phyloP scores from a whole-genome alignment of 1,140 invertebrate genomes.

The Elysia chlorotica region DNA sequence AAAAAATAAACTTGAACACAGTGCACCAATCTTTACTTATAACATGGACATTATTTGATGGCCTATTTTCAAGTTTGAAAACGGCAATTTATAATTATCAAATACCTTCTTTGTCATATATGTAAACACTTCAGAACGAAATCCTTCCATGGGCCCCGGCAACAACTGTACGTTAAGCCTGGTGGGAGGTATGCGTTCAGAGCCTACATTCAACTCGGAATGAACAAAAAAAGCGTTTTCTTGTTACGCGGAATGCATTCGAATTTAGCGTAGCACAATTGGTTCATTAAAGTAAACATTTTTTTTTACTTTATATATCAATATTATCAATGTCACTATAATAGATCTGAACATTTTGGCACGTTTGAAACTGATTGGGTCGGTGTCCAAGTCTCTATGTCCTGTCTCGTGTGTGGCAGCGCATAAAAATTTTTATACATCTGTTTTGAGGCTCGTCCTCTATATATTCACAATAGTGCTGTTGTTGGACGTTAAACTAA shows the following conservation, averaged over 20 bases:
- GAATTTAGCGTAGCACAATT: too few species aligned
- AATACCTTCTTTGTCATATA: too few species aligned
- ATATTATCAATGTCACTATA: too few species aligned
- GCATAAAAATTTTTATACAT: neutral
- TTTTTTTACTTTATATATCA: too few species aligned
- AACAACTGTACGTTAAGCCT: neutral
- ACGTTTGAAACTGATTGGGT: neutral
- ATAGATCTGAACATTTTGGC: neutral
- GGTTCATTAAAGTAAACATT: too few species aligned
- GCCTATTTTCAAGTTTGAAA: too few species aligned
- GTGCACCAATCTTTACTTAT: too few species aligned
- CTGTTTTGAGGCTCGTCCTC: neutral
- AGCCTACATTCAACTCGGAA: neutral
- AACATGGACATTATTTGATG: too few species aligned
- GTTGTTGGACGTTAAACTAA: neutral
- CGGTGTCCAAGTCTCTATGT: neutral
- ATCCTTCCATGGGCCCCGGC: neutral
- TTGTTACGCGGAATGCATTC: neutral
- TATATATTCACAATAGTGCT: neutral
- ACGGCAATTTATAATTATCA: too few species aligned
- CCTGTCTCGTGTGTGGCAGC: neutral
- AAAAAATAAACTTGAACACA: too few species aligned
- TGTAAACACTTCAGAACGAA: neutral
- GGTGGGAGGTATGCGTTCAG: slow-evolving; percentile 8
- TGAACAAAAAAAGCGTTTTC: neutral